Base-by-base conservation (phyloP, 2,888 invertebrate genomes). In the Drosophila emarginata region DNA sequence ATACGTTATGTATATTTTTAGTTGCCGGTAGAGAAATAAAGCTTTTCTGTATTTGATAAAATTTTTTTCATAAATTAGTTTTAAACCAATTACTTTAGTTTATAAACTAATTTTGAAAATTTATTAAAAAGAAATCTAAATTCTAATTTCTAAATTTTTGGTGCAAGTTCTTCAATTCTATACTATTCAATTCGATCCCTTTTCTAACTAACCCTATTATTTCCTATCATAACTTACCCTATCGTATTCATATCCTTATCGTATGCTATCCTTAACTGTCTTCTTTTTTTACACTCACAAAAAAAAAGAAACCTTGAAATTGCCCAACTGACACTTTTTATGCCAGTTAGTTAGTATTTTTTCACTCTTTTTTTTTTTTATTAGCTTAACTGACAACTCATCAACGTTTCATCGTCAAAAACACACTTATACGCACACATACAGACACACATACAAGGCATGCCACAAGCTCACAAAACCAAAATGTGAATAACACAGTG, bases 391-490 rank as follows among this genome's bases (percentile, higher is more conserved):
- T 63, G 69, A 57, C 69, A 69, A 69, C 69, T 69, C 69, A 69
- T 69, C 69, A 69, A 45, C 45, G 54, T 36, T 54, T 36, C 54
- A 45, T 45, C 40, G 40, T 45, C 40, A 45, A 45, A 45, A 15
- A 45, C 40, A 40, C 40, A 45, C 40, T n/a, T 12, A 45, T 4
- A 45, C 32, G 2, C 18, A 15, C 40, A 45, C 18, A 12, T 3
- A 45, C 9, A 45, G 9, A 18, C 40, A 15, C 15, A 45, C 45
- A 40, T 15, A 18, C 12, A 45, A 12, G 45, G 45, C 74, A 77
- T 73, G 79, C 81, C 79, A 71, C 76, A 77, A 73, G 69, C 61
- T 73, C 64, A 64, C 56, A 62, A 45, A 62, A 28, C 54, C 21
- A 53, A 64, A 40, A 53, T 61, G 45, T 45, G 45, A 45, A 51